phyloP scores from a whole-genome alignment of 2,888 invertebrate genomes.

The Melieria picta region DNA sequence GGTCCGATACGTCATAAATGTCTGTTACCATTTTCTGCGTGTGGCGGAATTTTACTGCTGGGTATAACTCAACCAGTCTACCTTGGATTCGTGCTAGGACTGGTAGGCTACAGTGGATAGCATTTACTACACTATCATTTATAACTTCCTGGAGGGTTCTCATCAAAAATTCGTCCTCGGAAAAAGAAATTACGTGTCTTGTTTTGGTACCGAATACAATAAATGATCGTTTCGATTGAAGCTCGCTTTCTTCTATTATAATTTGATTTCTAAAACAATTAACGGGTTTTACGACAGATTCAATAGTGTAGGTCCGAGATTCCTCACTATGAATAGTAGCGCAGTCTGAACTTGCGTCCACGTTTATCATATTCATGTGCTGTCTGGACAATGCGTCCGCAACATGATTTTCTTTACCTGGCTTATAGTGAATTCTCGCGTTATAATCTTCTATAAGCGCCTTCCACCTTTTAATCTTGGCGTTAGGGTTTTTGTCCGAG shows the following conservation, averaged over 20 bases:
- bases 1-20: slow-evolving; percentile 14
- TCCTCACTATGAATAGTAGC: slow-evolving; percentile 31
- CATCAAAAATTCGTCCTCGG: slow-evolving; percentile 19
- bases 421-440: not conserved
- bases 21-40: slow-evolving; percentile 25
- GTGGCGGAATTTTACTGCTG: slow-evolving; percentile 32
- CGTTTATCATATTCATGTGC: not conserved
- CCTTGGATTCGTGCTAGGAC: slow-evolving; percentile 34
- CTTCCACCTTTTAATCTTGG: not conserved
- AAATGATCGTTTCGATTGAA: slow-evolving; percentile 10
- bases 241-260: slow-evolving; percentile 34
- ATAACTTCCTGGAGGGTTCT: slow-evolving; percentile 24
- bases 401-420: slow-evolving; percentile 27
- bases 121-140: slow-evolving; percentile 34
- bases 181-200: slow-evolving; percentile 31
- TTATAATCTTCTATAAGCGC: too few species aligned
- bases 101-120: slow-evolving; percentile 30
- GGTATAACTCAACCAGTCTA: slow-evolving; percentile 27
- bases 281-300: slow-evolving; percentile 42
- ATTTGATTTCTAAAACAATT: slow-evolving; percentile 45
- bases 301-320: slow-evolving; percentile 40
- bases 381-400: slow-evolving; percentile 29
- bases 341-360: not conserved
- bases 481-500: slow-evolving; percentile 5
- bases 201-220: slow-evolving; percentile 38